Base-by-base conservation (phyloP, 2,888 invertebrate genomes). In the Steinernema carpocapsae region DNA sequence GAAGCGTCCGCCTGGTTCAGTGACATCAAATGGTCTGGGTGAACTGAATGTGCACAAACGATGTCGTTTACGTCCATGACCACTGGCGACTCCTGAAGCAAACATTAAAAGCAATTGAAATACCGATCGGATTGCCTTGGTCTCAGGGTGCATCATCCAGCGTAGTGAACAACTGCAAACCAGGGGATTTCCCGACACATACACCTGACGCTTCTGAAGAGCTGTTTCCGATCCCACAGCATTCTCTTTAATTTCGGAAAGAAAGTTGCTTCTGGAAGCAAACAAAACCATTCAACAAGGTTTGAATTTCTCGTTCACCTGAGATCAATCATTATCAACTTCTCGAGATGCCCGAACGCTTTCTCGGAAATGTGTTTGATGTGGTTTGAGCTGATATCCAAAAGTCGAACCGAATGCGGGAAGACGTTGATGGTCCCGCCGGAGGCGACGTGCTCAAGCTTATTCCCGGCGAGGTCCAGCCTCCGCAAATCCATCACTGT, bases 91-190 rank as follows among this genome's bases (percentile, higher is more conserved):
- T 59, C 56, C 74, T 74, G 29, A 71, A 74, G 29, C 24, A 74
- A 42, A 42, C 19, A 26, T 43, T 22, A 29, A 24, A 45, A 12
- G 43, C 17, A 32, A 72, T 29, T 1, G 10, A 71, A 71, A 71
- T 22, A 19, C n/a, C 24, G 19, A 26, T 24, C 56, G 1, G 1
- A 71, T 37, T 37, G 10, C 22, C 42, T 37, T 71, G 71, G 26
- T 46, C 37, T 37, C 46, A 32, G 74, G 74, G 24, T 74, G 74
- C 17, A 76, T 46, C 70, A 76, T 76, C 76, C 76, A 76, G n/a
- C 46, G 46, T 19, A 72, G 37, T 4, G 52, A 72, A 43, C 76
- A 76, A 26, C 26, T 32, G 70, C 76, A 76, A 17, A 32, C 45
- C 24, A 76, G 17, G 12, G 76, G 76, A 42, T 76, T 76, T 43